Evolutionary conservation across 2,888 invertebrate species (phyloP).

Genomic region (Chelonus formosanus): DNA sequence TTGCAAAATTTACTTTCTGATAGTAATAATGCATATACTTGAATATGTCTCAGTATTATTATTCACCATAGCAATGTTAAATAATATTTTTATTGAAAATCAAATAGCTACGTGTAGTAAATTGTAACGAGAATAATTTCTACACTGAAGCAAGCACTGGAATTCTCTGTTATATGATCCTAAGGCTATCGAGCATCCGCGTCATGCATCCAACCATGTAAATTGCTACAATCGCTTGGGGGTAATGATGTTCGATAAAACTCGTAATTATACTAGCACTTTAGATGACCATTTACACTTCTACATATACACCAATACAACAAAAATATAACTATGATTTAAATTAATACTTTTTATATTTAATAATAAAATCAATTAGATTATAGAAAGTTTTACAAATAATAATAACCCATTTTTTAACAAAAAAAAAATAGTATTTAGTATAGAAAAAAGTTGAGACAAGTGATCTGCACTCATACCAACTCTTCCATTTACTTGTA

Average conservation of each 20-base stretch:
- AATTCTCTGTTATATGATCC: background rate
- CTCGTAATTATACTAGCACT: slow-evolving; percentile 11
- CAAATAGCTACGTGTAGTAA: too few relatives aligned
- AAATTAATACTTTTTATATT: too few relatives aligned
- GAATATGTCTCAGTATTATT: too few relatives aligned
- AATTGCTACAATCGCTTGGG: slow-evolving; percentile 24
- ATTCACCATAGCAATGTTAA: too few relatives aligned
- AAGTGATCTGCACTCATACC: background rate
- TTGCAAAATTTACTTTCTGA: too few relatives aligned
- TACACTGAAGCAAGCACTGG: too few relatives aligned
- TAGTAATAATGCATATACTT: too few relatives aligned
- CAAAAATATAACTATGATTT: too few relatives aligned
- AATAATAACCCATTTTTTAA: background rate
- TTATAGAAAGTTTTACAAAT: background rate
- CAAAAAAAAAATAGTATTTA: background rate
- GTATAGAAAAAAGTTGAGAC: background rate
- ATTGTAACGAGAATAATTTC: too few relatives aligned
- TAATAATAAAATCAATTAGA: background rate
- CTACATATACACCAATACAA: slow-evolving; percentile 6
- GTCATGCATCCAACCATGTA: slow-evolving; percentile 29
- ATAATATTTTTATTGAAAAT: too few relatives aligned
- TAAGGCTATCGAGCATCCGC: slow-evolving; percentile 16
- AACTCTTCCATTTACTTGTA: slow-evolving; percentile 15
- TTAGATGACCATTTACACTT: background rate
- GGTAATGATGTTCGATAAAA: slow-evolving; percentile 28